A percentile compares a stretch with the other conserved stretches of the same genome.
Evolutionary conservation across 1,140 invertebrate species (phyloP).

Genomic region (Hypothenemus hampei): DNA sequence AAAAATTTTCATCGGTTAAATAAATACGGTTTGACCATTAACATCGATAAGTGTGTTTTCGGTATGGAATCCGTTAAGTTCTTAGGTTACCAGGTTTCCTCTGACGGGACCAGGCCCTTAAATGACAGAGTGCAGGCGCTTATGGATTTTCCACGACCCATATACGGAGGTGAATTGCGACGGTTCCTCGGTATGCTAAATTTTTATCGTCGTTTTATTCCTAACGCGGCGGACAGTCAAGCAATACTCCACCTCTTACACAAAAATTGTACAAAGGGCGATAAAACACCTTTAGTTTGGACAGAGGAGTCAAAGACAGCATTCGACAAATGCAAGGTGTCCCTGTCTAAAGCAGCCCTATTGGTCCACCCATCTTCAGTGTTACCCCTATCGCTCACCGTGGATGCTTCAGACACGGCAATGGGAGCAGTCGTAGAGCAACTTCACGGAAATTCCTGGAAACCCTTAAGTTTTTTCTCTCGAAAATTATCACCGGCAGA

Average conservation of each 20-base stretch:
- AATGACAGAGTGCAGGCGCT: neutral
- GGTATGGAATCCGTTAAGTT: conserved; percentile 16
- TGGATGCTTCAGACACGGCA: too few relatives aligned
- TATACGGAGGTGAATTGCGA: conserved; percentile 23
- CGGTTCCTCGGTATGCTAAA: conserved; percentile 31
- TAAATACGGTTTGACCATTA: neutral
- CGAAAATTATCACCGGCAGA: too few relatives aligned
- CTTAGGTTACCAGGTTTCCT: neutral
- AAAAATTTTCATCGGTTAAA: too few relatives aligned
- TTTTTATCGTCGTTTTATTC: too few relatives aligned
- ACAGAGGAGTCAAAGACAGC: too few relatives aligned
- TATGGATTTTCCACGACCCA: conserved; percentile 15
- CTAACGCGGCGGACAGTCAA: conserved; percentile 31
- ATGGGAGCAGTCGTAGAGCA: too few relatives aligned
- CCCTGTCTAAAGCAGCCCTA: neutral
- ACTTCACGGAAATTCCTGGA: too few relatives aligned
- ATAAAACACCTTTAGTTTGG: neutral
- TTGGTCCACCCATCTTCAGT: neutral
- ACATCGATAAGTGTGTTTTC: conserved; percentile 39
- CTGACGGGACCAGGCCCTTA: neutral
- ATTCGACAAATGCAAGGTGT: neutral
- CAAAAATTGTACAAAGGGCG: conserved; percentile 10
- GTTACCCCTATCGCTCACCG: too few relatives aligned
- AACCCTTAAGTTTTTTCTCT: too few relatives aligned
- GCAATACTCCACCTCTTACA: conserved; percentile 27